Base-by-base conservation (phyloP, 2,888 invertebrate genomes). In the Adelognathus sp. region DNA sequence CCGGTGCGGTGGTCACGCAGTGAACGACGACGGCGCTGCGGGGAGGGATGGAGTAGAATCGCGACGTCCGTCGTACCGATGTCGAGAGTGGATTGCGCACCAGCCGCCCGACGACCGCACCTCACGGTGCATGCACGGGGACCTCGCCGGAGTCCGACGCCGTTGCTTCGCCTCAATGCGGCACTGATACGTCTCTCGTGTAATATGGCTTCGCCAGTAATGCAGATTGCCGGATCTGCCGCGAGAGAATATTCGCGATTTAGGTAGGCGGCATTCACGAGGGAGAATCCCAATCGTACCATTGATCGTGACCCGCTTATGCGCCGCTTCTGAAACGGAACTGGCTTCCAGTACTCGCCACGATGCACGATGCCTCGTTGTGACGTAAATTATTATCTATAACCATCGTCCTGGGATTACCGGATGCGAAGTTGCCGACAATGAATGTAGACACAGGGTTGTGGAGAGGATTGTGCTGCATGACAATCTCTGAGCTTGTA, bases 371-470 rank as follows among this genome's bases (percentile, higher is more conserved):
- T 78, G 64, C 81, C 85, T 88, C 86, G 86, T 86, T 88, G 86
- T 88, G 89, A 86, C 86, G 87, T 87, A 88, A 88, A 88, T 89
- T 87, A 88, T 88, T 87, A 86, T 88, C 85, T 86, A 84, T 80
- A 86, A 80, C 79, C 76, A 41, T 7, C 31, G 18, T 29, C 24
- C 21, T 24, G 71, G 85, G 84, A 85, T 86, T 83, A 84, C 81
- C 86, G 84, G 83, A 86, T 84, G 86, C 83, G 74, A 81, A 85
- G 82, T 81, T 76, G 76, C 87, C 81, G 83, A 81, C 81, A 80
- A 73, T 79, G 79, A 76, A 74, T 71, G 36, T 24, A 21, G 31
- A 31, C 21, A n/a, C 50, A 24, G 46, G n/a, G n/a, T n/a, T n/a
- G n/a, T n/a, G n/a, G n/a, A n/a, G n/a, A n/a, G n/a, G n/a, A n/a